Percentiles rank a stretch among this genome's conserved stretches.
These are phyloP conservation scores for Crotalus tigris DNA, from an alignment of 2,113 vertebrate species.

Conservation along the genomic window DNA sequence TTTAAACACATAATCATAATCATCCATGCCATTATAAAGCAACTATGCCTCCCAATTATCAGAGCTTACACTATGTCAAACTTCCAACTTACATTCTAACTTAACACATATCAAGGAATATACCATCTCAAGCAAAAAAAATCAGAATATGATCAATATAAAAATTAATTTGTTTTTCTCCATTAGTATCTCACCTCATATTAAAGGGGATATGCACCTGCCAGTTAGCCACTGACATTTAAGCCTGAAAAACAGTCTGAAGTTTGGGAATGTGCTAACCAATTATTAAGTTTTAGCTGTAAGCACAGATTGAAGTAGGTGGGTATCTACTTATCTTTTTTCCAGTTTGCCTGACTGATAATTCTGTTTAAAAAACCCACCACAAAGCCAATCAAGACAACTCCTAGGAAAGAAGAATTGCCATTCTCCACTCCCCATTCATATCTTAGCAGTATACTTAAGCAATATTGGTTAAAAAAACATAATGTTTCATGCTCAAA, in stretches of 20 bases:
- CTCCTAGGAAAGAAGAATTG: neutral
- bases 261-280: conserved; percentile 10
- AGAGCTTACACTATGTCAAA: conserved; percentile 29
- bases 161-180: conserved; percentile 42
- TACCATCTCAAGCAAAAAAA: conserved; percentile 39
- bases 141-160: conserved; percentile 20
- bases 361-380: neutral
- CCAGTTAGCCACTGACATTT: conserved; percentile 20
- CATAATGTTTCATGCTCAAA: neutral
- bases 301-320: conserved; percentile 5
- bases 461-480: neutral
- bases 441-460: neutral
- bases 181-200: neutral
- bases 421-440: neutral
- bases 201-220: conserved; percentile 2
- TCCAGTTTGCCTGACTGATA: conserved; percentile 7
- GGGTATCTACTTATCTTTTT: neutral
- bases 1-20: conserved; percentile 51
- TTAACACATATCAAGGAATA: conserved; percentile 40
- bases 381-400: neutral
- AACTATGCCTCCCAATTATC: conserved; percentile 42
- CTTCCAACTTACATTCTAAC: conserved; percentile 43
- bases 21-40: conserved; percentile 46
- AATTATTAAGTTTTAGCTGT: conserved; percentile 24
- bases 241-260: conserved; percentile 23